Evolutionary conservation across 2,888 invertebrate species (phyloP).

Genomic region (Cerceris ruficornis): DNA sequence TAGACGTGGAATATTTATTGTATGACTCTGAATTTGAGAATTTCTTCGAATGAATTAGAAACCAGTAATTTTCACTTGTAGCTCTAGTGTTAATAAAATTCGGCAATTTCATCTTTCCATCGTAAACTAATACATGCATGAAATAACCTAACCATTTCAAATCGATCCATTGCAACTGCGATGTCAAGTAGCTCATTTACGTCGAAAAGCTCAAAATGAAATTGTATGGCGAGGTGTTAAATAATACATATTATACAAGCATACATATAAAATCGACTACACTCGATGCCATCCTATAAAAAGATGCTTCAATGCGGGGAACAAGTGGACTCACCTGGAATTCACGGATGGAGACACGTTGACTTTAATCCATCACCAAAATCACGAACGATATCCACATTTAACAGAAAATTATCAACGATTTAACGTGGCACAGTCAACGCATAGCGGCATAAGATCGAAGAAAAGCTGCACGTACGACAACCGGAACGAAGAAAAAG

Average conservation of each 20-base stretch:
- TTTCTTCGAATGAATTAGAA: too few relatives aligned
- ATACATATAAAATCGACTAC: background rate
- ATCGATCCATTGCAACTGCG: too few relatives aligned
- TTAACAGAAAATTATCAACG: background rate
- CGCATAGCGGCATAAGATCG: constrained; percentile 31
- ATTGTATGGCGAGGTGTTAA: too few relatives aligned
- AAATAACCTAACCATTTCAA: too few relatives aligned
- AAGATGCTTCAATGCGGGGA: constrained; percentile 19
- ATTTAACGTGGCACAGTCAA: background rate
- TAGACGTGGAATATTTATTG: too few relatives aligned
- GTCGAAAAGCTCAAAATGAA: too few relatives aligned
- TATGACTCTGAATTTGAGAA: too few relatives aligned
- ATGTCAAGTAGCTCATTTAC: too few relatives aligned
- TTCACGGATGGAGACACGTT: constrained; percentile 22
- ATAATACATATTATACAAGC: background rate
- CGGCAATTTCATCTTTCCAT: too few relatives aligned
- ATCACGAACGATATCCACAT: background rate
- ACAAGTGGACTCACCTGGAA: constrained; percentile 49
- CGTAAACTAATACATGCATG: too few relatives aligned
- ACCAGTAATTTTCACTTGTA: too few relatives aligned
- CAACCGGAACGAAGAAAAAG: background rate
- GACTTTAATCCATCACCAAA: constrained; percentile 39
- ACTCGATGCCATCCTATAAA: constrained; percentile 18
- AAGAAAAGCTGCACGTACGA: constrained; percentile 3
- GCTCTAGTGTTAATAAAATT: too few relatives aligned